Evolutionary conservation across 2,797 vertebrate genomes (phyloP), one percentile per base, ranked within the genome.

Genomic region (Enteromius paludinosus): DNA sequence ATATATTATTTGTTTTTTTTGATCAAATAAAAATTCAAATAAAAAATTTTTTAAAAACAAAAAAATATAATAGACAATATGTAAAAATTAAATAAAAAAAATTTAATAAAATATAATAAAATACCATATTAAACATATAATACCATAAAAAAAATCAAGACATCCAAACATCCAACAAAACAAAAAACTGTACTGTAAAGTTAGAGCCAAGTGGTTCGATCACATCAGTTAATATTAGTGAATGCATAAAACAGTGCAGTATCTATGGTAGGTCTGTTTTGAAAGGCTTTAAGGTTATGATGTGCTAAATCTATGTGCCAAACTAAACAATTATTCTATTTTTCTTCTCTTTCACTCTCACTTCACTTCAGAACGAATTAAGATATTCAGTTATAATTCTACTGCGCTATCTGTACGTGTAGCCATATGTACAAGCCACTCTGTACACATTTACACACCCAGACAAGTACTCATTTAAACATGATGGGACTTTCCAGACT

Each of bases 401-500:
- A 38, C 52, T 62, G 49, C 15, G 20, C 28, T 35, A 35, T 41
- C 15, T 72, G 23, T 71, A 45, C 38, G 18, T 52, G 18, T 20
- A n/a, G 49, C 49, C 15, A 49, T 62, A 81, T 38, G 30, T 38
- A 62, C 64, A 71, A 71, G 12, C 20, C 54, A 80, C 54, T 17
- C 28, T 62, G 54, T 80, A 62, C n/a, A 61, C 10, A 17, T 23
- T 33, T 61, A 23, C 54, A 78, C 30, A 69, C n/a, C 9, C 35
- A 66, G 11, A 45, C 64, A 62, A 56, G 38, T 78, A n/a, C 75
- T 72, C 69, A 80, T 56, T 8, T 45, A 10, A 87, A 91, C 88
- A 88, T 88, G 83, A 54, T 80, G 15, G 92, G 90, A 91, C 73
- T 92, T 95, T 93, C 93, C 92, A 90, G 86, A 85, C 79, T 54